Percentiles rank a stretch among this genome's conserved stretches.
Evolutionary conservation across 2,888 invertebrate species (phyloP).

Genomic region (Microchrysa polita): DNA sequence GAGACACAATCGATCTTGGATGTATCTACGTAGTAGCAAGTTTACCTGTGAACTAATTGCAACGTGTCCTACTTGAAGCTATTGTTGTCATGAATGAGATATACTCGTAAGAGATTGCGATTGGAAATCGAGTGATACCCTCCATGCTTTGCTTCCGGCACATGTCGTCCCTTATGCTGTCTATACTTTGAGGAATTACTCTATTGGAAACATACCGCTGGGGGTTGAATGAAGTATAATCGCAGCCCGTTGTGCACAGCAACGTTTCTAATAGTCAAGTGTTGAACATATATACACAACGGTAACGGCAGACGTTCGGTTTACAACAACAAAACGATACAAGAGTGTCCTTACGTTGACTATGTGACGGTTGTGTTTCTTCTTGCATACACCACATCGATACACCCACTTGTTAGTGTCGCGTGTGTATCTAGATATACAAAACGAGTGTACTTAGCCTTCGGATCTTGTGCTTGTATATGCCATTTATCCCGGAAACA

Average conservation of each 20-base stretch:
- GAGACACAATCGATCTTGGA: background rate
- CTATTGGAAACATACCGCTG: slow-evolving; percentile 8
- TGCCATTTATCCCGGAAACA: slow-evolving; percentile 1
- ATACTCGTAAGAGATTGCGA: slow-evolving; percentile 12
- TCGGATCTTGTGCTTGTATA: background rate
- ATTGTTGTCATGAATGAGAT: slow-evolving; percentile 16
- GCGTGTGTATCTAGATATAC: background rate
- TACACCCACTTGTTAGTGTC: slow-evolving; percentile 1
- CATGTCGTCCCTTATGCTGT: background rate
- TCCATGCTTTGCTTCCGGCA: background rate
- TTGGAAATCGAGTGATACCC: background rate
- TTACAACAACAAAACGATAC: too few relatives aligned
- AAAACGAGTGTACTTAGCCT: background rate
- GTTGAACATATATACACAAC: too few relatives aligned
- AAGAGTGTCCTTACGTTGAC: too few relatives aligned
- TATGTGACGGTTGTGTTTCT: background rate
- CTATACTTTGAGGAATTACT: slow-evolving; percentile 4
- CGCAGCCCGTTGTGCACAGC: background rate
- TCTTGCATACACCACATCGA: background rate
- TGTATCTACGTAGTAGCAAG: background rate
- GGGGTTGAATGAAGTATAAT: background rate
- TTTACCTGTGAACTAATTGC: background rate
- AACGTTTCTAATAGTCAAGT: background rate
- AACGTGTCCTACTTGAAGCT: background rate
- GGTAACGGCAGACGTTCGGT: too few relatives aligned